phyloP scores from a whole-genome alignment of 2,797 vertebrate genomes.

The Macropus fuliginosus region DNA sequence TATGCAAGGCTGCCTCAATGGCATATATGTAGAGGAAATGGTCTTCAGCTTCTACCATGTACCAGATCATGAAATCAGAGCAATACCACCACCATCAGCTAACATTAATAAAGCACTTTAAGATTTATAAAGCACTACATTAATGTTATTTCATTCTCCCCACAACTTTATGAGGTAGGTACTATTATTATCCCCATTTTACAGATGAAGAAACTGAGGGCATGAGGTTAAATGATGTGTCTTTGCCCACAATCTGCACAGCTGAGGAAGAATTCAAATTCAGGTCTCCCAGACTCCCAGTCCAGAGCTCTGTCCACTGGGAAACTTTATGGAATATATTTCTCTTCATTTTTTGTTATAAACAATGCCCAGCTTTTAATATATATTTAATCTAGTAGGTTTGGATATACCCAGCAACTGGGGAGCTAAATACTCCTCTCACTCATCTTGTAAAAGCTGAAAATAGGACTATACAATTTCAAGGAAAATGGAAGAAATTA shows the following conservation, averaged over 20 bases:
- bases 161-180: not conserved
- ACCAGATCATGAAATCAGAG: not conserved
- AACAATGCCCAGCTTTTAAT: not conserved
- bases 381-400: rapidly evolving
- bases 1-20: not conserved
- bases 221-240: not conserved
- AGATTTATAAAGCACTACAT: not conserved
- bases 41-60: not conserved
- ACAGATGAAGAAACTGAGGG: not conserved
- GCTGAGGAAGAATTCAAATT: not conserved
- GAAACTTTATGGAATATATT: not conserved
- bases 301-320: not conserved
- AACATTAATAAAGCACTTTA: not conserved
- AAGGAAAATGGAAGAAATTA: not conserved
- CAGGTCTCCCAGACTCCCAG: not conserved
- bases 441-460: not conserved
- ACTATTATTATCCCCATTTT: no score
- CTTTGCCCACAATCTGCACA: not conserved
- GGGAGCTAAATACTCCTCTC: not conserved
- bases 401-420: rapidly evolving
- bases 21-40: not conserved
- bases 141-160: rapidly evolving
- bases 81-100: not conserved
- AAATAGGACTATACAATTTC: not conserved
- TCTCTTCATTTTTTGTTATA: not conserved